Percentiles rank a stretch among this genome's conserved stretches.
Conservation (phyloP, 2,888 invertebrate genomes). For the Aphodius sticticus region DNA sequence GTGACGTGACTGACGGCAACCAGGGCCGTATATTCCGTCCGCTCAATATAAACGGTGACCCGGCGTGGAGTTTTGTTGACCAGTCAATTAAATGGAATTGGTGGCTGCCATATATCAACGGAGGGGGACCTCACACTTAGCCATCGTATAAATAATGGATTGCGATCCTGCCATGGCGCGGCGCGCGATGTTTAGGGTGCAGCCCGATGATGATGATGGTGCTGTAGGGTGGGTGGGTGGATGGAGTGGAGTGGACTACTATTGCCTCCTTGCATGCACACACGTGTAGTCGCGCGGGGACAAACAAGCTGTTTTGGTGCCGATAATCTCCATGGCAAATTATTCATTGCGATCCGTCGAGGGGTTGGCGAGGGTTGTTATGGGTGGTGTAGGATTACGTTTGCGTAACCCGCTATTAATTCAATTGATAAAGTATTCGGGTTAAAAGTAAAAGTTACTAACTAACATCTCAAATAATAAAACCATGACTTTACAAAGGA, state of each 20-base stretch:
- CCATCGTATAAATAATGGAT: constrained; percentile 54
- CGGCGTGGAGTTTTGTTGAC: constrained; percentile 51
- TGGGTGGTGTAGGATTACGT: no score
- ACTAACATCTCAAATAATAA: no score
- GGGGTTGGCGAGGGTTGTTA: no score
- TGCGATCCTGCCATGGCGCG: constrained; percentile 33
- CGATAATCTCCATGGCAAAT: constrained; percentile 5
- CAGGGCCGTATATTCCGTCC: constrained; percentile 34
- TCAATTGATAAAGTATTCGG: no score
- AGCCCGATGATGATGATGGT: not conserved
- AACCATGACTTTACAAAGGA: no score
- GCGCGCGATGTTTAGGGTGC: constrained; percentile 22
- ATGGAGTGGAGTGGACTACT: not conserved
- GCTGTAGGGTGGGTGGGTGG: not conserved
- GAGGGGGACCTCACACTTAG: constrained; percentile 54
- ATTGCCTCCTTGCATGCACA: not conserved
- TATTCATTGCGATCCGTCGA: not conserved
- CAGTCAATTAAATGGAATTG: constrained; percentile 58
- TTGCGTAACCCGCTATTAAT: no score
- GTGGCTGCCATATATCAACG: constrained; percentile 56
- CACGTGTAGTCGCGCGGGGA: not conserved
- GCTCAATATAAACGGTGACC: constrained; percentile 38
- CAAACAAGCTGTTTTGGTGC: not conserved
- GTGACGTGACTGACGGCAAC: not conserved
- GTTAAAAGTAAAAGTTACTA: no score